A percentile compares a stretch with the other conserved stretches of the same genome.
Conservation (phyloP, 1,140 invertebrate genomes). For the Oncopeltus fasciatus region DNA sequence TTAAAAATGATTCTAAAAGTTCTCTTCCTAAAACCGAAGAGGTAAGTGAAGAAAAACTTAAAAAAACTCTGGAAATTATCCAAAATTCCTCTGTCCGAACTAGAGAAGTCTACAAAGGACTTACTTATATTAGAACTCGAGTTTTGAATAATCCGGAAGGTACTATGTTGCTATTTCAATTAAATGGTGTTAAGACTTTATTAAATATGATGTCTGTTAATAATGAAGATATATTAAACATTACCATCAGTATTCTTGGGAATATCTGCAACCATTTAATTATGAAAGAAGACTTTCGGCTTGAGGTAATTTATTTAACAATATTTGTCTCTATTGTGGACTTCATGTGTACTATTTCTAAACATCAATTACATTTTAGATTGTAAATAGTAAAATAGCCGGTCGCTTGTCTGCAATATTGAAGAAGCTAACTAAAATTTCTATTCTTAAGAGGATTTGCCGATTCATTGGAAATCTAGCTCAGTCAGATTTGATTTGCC, state of each 20-base stretch:
- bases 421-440: slow-evolving; percentile 19
- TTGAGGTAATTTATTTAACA: slow-evolving; percentile 20
- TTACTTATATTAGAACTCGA: slow-evolving; percentile 20
- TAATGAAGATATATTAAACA: slow-evolving; percentile 24
- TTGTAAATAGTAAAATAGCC: slow-evolving; percentile 16
- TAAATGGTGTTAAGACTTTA: neutral
- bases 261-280: slow-evolving; percentile 22
- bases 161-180: slow-evolving; percentile 5
- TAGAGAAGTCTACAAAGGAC: slow-evolving; percentile 8
- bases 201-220: slow-evolving; percentile 19
- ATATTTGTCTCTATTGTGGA: neutral
- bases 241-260: slow-evolving; percentile 24
- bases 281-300: slow-evolving; percentile 18
- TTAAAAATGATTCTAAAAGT: too few relatives aligned
- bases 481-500: slow-evolving; percentile 17
- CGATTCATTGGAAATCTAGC: slow-evolving; percentile 24
- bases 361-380: slow-evolving; percentile 10
- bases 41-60: slow-evolving; percentile 5
- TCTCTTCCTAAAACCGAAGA: too few relatives aligned
- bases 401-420: slow-evolving; percentile 20
- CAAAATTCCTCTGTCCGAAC: neutral
- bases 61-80: neutral
- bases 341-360: neutral
- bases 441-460: slow-evolving; percentile 22
- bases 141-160: slow-evolving; percentile 19